Evolutionary conservation across 2,113 vertebrate species (phyloP).

Genomic region (Syrrhaptes paradoxus): DNA sequence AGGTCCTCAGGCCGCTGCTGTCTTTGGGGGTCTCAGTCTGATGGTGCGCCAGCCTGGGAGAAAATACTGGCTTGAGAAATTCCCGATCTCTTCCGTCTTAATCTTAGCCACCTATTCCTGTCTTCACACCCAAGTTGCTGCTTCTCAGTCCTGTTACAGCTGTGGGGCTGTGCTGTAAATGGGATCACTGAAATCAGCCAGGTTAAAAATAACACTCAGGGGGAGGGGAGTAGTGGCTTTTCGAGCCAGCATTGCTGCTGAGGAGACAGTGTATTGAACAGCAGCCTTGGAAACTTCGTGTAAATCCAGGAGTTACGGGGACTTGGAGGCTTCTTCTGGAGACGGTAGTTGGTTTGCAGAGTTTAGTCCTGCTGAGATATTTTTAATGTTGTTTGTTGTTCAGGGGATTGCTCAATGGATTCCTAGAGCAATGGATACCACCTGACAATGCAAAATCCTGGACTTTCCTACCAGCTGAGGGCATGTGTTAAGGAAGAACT

Average conservation of each 20-base stretch:
- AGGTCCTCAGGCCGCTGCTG: rapidly evolving
- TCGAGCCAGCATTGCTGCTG: not conserved
- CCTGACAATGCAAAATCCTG: not conserved
- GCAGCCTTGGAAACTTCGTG: not conserved
- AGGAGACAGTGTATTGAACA: not conserved
- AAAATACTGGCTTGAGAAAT: not conserved
- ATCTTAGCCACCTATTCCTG: not conserved
- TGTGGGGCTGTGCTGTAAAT: conserved; percentile 56
- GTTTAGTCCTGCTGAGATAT: not conserved
- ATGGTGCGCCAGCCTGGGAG: not conserved
- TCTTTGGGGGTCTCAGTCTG: rapidly evolving
- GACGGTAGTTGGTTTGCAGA: not conserved
- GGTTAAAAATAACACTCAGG: conserved; percentile 63
- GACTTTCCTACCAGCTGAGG: not conserved
- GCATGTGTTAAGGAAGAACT: not conserved
- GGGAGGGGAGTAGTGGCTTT: conserved; percentile 26
- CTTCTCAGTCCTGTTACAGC: not conserved
- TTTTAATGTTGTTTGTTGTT: not conserved
- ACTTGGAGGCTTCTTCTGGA: not conserved
- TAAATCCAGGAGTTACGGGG: not conserved
- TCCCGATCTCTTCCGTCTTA: not conserved
- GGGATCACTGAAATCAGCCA: conserved; percentile 61
- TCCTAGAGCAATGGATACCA: not conserved
- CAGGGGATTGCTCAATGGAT: not conserved
- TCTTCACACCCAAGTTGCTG: not conserved